phyloP scores from a whole-genome alignment of 1,140 invertebrate species.

The Sesamia nonagrioides region DNA sequence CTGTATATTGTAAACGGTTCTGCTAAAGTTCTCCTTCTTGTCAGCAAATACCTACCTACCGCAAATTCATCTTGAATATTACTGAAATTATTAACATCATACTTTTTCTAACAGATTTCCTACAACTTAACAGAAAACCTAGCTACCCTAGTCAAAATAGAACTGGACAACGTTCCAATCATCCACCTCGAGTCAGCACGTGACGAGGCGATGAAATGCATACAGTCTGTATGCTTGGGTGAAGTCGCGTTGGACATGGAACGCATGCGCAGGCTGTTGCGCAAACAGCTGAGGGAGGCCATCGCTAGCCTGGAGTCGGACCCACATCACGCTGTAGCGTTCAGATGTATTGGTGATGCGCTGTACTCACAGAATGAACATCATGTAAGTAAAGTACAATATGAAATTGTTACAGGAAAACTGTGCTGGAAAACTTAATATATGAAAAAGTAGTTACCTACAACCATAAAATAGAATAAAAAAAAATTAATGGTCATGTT shows the following conservation, averaged over 20 bases:
- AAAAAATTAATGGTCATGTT: not conserved
- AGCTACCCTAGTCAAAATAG: constrained; percentile 90
- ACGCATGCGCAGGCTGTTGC: constrained; percentile 91
- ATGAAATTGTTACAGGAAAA: too few relatives aligned
- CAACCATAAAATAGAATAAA: not conserved
- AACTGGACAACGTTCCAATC: constrained; percentile 93
- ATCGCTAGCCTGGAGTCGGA: constrained; percentile 92
- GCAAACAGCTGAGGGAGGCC: constrained; percentile 91
- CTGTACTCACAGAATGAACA: constrained; percentile 92
- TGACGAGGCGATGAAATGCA: constrained; percentile 88
- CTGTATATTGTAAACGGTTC: too few relatives aligned
- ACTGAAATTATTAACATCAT: not conserved
- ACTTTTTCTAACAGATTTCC: constrained; percentile 86
- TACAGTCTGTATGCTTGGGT: constrained; percentile 84
- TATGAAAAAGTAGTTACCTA: not conserved
- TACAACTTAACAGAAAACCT: constrained; percentile 92
- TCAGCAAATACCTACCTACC: not conserved
- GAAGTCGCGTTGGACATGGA: constrained; percentile 92
- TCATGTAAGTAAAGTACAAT: constrained; percentile 91
- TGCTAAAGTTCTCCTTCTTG: too few relatives aligned
- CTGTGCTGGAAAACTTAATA: not conserved
- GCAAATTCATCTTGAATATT: too few relatives aligned
- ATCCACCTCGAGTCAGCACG: constrained; percentile 90
- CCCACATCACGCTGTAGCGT: constrained; percentile 92
- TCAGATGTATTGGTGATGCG: constrained; percentile 93